Base-by-base conservation (phyloP, 2,888 invertebrate species). In the Agrotis puta region DNA sequence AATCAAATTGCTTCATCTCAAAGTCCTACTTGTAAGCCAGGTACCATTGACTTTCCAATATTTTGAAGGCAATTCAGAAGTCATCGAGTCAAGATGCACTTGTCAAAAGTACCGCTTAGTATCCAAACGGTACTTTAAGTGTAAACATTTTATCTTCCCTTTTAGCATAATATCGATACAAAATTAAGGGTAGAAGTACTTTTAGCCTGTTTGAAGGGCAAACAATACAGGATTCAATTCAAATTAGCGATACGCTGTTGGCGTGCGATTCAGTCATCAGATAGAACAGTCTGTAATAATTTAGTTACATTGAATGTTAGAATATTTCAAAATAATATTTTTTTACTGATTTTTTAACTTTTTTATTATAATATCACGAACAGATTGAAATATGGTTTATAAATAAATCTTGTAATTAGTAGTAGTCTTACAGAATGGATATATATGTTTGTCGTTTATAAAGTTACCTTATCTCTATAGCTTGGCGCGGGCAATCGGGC, bases 101-200 rank as follows among this genome's bases (percentile, higher is more conserved):
- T 71, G 67, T 47, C 48, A 59, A 53, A 64, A 64, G 64, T 43
- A 64, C 63, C 53, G 69, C 63, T 80, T 58, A 58, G 65, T 54
- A 47, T 47, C 53, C 39, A 39, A 39, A 39, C 9, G 39, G 9
- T 39, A 39, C 9, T 27, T 4, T 39, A 39, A 39, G 11, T 43
- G 70, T 70, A 61, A 83, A 83, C 57, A 77, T 59, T 76, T 72
- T 64, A 63, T 64, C 45, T 47, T 16, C n/a, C 66, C 56, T 48
- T 75, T 79, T 54, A 62, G 58, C 51, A 70, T 72, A 68, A 72
- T 75, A 65, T 69, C 83, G 63, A 78, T 74, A 66, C 65, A 43
- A 64, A 62, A 66, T 79, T 74, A 48, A 24, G 51, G 20, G 64
- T 22, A 43, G 48, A 74, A 78, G 43, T 53, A 50, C 20, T 70